A percentile compares a stretch with the other conserved stretches of the same genome.
Conservation (phyloP, 2,888 invertebrate species). For the Diachrysia chrysitis region DNA sequence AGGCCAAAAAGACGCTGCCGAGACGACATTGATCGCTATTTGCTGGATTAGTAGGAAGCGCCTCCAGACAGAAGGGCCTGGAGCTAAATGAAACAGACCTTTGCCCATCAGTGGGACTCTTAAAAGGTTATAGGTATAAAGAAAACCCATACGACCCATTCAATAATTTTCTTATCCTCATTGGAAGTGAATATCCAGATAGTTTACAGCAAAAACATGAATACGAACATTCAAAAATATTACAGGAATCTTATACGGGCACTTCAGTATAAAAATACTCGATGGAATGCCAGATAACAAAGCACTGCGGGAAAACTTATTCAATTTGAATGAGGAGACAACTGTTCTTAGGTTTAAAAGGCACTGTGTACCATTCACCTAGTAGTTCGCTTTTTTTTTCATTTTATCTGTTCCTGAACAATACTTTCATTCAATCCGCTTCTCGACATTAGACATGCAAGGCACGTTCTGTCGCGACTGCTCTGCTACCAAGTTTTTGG, state of each 20-base stretch:
- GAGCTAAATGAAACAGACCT: no score
- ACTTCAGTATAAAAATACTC: slow-evolving; percentile 59
- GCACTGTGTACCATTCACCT: slow-evolving; percentile 78
- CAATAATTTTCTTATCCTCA: background rate
- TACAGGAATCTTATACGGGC: slow-evolving; percentile 59
- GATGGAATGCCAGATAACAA: slow-evolving; percentile 76
- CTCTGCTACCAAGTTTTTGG: slow-evolving; percentile 68
- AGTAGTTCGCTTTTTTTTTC: slow-evolving; percentile 72
- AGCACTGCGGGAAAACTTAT: slow-evolving; percentile 82
- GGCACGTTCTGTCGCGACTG: slow-evolving; percentile 80
- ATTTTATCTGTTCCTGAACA: slow-evolving; percentile 81
- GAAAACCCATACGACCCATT: no score
- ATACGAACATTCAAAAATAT: slow-evolving; percentile 41
- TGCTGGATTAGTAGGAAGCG: no score
- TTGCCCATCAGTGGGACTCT: no score
- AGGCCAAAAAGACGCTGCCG: no score
- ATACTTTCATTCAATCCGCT: slow-evolving; percentile 85
- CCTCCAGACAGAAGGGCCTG: no score
- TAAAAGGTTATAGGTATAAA: no score
- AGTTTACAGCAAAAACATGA: slow-evolving; percentile 11
- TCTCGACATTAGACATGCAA: slow-evolving; percentile 80
- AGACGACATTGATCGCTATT: no score
- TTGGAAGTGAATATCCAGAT: background rate
- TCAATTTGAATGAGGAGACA: slow-evolving; percentile 85
- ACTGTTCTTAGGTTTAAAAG: slow-evolving; percentile 82